Conservation (phyloP, 1,140 invertebrate species). For the Drosophila arizonae region DNA sequence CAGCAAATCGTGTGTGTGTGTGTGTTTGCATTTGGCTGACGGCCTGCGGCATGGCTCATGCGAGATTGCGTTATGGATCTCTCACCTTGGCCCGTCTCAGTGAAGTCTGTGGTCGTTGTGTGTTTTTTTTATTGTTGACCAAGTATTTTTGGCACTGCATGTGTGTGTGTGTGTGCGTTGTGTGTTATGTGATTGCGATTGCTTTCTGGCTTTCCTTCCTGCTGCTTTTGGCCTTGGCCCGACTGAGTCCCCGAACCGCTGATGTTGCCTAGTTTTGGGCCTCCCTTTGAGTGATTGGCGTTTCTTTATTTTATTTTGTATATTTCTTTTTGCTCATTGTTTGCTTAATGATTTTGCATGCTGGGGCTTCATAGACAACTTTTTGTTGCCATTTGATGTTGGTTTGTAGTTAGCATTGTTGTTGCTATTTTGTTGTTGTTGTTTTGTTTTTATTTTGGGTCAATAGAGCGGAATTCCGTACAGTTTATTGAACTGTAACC, state of each 20-base stretch:
- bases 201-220: constrained; percentile 57
- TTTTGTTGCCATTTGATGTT: constrained; percentile 59
- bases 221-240: constrained; percentile 71
- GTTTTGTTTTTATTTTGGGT: constrained; percentile 59
- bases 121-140: constrained; percentile 13
- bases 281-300: constrained; percentile 47
- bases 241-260: constrained; percentile 13
- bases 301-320: constrained; percentile 1
- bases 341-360: constrained; percentile 73
- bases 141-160: constrained; percentile 9
- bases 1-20: background rate
- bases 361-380: constrained; percentile 34
- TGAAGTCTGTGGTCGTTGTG: constrained; percentile 20
- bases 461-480: constrained; percentile 75
- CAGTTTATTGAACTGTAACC: constrained; percentile 70
- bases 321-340: constrained; percentile 60
- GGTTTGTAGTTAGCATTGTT: constrained; percentile 19
- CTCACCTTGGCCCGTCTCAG: constrained; percentile 41
- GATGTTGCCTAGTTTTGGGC: constrained; percentile 9
- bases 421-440: constrained; percentile 38
- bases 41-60: constrained; percentile 21
- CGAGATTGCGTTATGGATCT: constrained; percentile 35
- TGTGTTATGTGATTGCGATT: constrained; percentile 27
- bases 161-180: constrained; percentile 3
- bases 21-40: background rate